Percentiles rank a stretch among this genome's conserved stretches.
Conservation (phyloP, 1,140 invertebrate genomes). For the Andrena cerasifolii region DNA sequence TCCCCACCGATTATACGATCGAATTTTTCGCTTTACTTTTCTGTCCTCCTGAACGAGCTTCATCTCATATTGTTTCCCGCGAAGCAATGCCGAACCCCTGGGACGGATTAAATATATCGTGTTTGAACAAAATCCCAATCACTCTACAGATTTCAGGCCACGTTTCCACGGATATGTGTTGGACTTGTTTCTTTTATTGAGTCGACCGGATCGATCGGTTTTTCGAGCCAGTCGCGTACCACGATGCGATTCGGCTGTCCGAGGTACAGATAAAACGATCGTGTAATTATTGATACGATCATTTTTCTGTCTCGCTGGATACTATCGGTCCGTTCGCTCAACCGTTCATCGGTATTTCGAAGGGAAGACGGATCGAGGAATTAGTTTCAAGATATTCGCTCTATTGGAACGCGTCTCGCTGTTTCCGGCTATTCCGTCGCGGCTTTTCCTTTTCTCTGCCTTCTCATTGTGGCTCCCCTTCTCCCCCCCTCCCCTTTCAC, state of each 20-base stretch:
- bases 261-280: not conserved
- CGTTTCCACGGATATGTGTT: not conserved
- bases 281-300: not conserved
- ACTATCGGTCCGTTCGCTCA: not conserved
- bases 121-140: conserved; percentile 12
- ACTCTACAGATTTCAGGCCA: not conserved
- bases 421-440: not conserved
- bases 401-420: conserved; percentile 4
- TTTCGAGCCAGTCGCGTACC: not conserved
- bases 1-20: too few relatives aligned
- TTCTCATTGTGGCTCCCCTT: conserved; percentile 4
- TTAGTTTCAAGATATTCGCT: conserved; percentile 23
- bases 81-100: not conserved
- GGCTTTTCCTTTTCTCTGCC: not conserved
- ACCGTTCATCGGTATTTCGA: not conserved
- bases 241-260: not conserved
- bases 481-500: not conserved
- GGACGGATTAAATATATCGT: conserved; percentile 1
- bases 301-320: not conserved
- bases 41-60: not conserved
- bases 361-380: not conserved
- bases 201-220: not conserved
- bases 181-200: not conserved
- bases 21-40: too few relatives aligned
- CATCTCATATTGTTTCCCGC: not conserved